Percentiles rank a stretch among this genome's conserved stretches.
Conservation (phyloP, 2,888 invertebrate genomes). For the Andrena haemorrhoa region DNA sequence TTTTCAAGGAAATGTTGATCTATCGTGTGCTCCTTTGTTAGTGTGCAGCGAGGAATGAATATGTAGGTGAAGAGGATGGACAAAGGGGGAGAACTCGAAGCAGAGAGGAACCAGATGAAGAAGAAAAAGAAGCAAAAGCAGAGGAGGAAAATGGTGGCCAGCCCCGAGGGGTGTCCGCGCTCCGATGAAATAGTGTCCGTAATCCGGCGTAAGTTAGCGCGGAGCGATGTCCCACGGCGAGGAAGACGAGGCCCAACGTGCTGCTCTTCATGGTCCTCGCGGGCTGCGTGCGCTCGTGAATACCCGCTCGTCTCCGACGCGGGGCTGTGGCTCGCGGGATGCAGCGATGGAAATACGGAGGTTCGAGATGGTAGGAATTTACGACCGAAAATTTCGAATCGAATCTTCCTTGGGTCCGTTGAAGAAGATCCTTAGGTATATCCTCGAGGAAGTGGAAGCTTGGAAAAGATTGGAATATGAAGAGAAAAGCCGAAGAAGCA, state of each 20-base stretch:
- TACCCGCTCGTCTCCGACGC: slow-evolving; percentile 13
- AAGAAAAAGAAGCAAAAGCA: slow-evolving; percentile 45
- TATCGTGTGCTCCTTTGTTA: not conserved
- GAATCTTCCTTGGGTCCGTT: not conserved
- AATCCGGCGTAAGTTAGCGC: slow-evolving; percentile 80
- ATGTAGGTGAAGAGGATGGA: not conserved
- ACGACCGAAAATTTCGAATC: slow-evolving; percentile 29
- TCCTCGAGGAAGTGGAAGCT: not conserved
- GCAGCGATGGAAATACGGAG: slow-evolving; percentile 29
- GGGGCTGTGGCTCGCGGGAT: slow-evolving; percentile 11
- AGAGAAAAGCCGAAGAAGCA: not conserved
- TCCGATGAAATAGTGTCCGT: slow-evolving; percentile 76
- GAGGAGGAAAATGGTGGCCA: slow-evolving; percentile 60
- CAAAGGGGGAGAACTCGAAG: not conserved
- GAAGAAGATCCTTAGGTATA: not conserved
- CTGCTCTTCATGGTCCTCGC: slow-evolving; percentile 49
- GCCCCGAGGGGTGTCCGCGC: slow-evolving; percentile 59
- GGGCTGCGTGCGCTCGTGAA: slow-evolving; percentile 50
- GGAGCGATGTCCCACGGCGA: slow-evolving; percentile 80
- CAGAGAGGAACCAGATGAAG: slow-evolving; percentile 19
- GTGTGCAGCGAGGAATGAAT: not conserved
- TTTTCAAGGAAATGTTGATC: not conserved
- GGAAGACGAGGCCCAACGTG: slow-evolving; percentile 69
- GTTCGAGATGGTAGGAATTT: slow-evolving; percentile 10
- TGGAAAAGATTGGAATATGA: not conserved